These are phyloP conservation scores for Intellagama lesueurii DNA, from an alignment of 2,797 vertebrate species.

Conservation along the genomic window DNA sequence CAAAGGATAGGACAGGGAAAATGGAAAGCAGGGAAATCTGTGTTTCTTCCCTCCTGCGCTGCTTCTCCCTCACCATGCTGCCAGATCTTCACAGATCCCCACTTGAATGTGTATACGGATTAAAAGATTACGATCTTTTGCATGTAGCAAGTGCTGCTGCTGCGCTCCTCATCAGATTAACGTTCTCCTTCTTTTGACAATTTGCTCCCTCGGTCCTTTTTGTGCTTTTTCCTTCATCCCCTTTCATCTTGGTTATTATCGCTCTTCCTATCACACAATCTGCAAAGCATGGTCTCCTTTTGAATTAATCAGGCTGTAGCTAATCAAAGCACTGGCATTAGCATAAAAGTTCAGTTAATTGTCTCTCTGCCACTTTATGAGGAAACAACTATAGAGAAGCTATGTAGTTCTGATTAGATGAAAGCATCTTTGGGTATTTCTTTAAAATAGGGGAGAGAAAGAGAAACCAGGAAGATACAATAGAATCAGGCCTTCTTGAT, in stretches of 20 bases:
- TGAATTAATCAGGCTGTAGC: conserved; percentile 58
- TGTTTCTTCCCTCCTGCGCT: no score
- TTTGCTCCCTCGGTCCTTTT: conserved; percentile 43
- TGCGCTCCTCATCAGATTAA: neutral
- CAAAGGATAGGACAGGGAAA: neutral
- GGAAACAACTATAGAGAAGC: conserved; percentile 43
- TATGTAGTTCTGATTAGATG: conserved; percentile 34
- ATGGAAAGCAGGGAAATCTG: neutral
- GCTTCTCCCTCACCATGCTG: neutral
- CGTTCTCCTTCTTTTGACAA: conserved; percentile 40
- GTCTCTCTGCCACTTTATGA: conserved; percentile 39
- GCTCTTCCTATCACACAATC: conserved; percentile 33
- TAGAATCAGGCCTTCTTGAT: conserved; percentile 7
- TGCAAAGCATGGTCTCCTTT: conserved; percentile 34
- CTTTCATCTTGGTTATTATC: conserved; percentile 55
- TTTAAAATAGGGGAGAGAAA: conserved; percentile 26
- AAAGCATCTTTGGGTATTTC: conserved; percentile 21
- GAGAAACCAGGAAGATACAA: neutral
- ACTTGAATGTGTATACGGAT: neutral
- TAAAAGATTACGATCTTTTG: neutral
- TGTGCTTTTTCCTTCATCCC: conserved; percentile 46
- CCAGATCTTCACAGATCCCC: neutral
- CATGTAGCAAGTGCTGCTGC: neutral
- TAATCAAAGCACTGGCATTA: conserved; percentile 58
- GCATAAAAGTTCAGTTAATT: conserved; percentile 50